Evolutionary conservation across 2,888 invertebrate species (phyloP).

Genomic region (Leptopilina drosophilae): DNA sequence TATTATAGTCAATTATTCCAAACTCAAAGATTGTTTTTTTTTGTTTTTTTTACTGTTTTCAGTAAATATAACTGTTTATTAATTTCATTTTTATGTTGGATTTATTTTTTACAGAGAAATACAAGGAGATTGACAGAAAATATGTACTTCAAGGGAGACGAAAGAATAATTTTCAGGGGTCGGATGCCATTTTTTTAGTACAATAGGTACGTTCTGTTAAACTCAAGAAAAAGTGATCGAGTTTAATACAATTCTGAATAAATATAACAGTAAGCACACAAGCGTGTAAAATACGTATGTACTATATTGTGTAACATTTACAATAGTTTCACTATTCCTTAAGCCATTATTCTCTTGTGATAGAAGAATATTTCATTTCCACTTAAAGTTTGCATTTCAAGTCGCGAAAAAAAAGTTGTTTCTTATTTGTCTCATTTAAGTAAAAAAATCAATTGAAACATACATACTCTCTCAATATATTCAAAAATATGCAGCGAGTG

Average conservation of each 20-base stretch:
- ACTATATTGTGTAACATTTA: constrained; percentile 6
- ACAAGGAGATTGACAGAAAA: not conserved
- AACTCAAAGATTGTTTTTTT: too few species aligned
- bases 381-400: not conserved
- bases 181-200: not conserved
- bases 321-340: not conserved
- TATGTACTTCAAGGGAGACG: not conserved
- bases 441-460: not conserved
- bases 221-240: not conserved
- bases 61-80: too few species aligned
- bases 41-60: too few species aligned
- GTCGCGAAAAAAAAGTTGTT: not conserved
- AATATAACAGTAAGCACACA: constrained; percentile 13
- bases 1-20: too few species aligned
- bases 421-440: too few species aligned
- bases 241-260: constrained; percentile 10
- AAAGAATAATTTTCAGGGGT: not conserved
- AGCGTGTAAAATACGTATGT: not conserved
- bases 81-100: too few species aligned
- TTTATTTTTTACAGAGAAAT: too few species aligned
- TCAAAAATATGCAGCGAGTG: too few species aligned
- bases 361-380: constrained; percentile 14
- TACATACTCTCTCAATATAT: too few species aligned
- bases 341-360: not conserved
- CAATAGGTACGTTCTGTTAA: not conserved